Evolutionary conservation across 2,888 invertebrate genomes (phyloP), one percentile per base, ranked within the genome.

Genomic region (Anodontia alba): DNA sequence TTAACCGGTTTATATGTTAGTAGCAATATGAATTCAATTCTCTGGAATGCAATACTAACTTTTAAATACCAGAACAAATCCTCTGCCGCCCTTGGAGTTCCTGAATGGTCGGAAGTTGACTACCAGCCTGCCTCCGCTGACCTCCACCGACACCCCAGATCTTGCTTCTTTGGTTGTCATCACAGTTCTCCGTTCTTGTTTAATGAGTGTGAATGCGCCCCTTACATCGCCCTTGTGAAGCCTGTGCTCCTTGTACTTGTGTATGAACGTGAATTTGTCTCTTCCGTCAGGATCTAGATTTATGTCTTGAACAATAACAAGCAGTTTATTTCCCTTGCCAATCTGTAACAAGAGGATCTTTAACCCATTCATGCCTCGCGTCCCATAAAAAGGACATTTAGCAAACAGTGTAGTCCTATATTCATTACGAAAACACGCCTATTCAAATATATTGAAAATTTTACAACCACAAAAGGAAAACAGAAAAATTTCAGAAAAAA

Each of bases 231-330:
- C 5, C 49, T 49, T n/a, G n/a, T 20, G 5, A 8, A 8, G 5
- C 38, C 38, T 38, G 7, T 8, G 12, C 57, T 57, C 29, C 26
- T n/a, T 57, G 33, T 20, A 62, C 17, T 62, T 62, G 17, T 62
- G 62, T 1, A 33, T 20, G 12, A 62, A 17, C 1, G 54, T 67
- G 74, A 86, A 76, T 51, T 81, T 83, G 72, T 86, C 86, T n/a
- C 75, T 68, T 0, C 81, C 83, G 38, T 86, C 81, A n/a, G 86
- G 86, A 49, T 83, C 86, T 8, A 86, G 36, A 42, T 86, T 86
- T 31, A 86, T 80, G 51, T 86, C 83, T 74, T 86, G 86, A 20
- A 86, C 71, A 20, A 77, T 76, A 23, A 86, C 20, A 36, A 62
- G 54, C 36, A 81, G 26, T 8, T 57, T 73, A 7, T 79, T 69